Evolutionary conservation across 2,113 vertebrate genomes (phyloP), one percentile per base, ranked within the genome.

Genomic region (Spilogale gracilis): DNA sequence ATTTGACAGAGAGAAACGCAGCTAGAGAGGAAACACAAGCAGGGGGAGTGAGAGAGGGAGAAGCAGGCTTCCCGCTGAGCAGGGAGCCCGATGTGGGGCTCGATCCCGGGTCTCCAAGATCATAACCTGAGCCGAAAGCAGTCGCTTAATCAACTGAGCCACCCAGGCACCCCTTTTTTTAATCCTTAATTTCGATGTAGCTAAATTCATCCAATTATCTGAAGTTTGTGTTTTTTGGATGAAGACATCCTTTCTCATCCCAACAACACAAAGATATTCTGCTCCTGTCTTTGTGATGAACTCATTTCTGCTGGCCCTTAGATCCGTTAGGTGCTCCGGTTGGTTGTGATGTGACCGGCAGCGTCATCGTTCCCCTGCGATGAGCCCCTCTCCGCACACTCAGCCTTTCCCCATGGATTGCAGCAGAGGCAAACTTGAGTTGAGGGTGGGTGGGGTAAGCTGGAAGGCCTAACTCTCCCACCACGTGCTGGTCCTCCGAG

Each of bases 141-240:
- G 38, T 38, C 38, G 38, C 38, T 38, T 38, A 38, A 38, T 38
- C 38, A 38, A 38, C 38, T 38, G 38, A 38, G 38, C 38, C 38
- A 38, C 38, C 38, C 38, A 38, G 38, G 38, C 38, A 2, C 38
- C 38, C 38, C 6, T 83, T 91, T 20, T 67, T 61, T 63, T 43
- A 92, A 82, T 84, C n/a, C 71, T 91, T 93, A 50, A 69, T 85
- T 96, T 95, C 43, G 56, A 7, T 58, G 3, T 27, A 21, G 60
- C 32, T 9, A 48, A 32, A 38, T 85, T 79, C 11, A 91, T 20
- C 45, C 11, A 5, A 0, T 93, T 14, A 23, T 21, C 71, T 23
- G 65, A 80, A 58, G 32, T 61, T 84, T 84, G 8, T 78, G 3
- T 16, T 10, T 76, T 79, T n/a, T 4, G 38, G 58, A 32, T 56